Evolutionary conservation across 2,797 vertebrate genomes (phyloP).

Genomic region (Megaceryle alcyon): DNA sequence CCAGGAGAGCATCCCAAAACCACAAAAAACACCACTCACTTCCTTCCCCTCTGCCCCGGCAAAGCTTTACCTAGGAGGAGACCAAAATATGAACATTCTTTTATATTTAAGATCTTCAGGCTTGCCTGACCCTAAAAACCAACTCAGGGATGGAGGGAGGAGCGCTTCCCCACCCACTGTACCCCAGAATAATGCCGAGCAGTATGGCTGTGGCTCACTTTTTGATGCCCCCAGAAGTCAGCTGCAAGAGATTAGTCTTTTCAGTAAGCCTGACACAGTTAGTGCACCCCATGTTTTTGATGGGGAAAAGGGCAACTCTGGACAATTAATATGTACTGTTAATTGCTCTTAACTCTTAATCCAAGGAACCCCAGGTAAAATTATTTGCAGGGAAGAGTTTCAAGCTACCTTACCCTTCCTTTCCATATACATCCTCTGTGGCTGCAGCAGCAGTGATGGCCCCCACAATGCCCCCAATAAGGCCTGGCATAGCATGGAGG

Average conservation of each 20-base stretch:
- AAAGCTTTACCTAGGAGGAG: neutral
- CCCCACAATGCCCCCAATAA: constrained; percentile 90
- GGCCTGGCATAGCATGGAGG: constrained; percentile 90
- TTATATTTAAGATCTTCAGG: neutral
- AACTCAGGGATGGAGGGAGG: neutral
- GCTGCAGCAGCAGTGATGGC: constrained; percentile 90
- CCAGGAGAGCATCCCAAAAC: neutral
- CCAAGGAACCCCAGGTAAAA: neutral
- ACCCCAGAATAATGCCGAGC: neutral
- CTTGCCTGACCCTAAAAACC: neutral
- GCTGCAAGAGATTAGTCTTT: neutral
- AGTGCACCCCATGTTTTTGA: neutral
- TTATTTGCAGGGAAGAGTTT: neutral
- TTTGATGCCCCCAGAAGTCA: neutral
- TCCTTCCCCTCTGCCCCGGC: neutral
- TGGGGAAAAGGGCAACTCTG: neutral
- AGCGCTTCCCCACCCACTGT: neutral
- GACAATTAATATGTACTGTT: neutral
- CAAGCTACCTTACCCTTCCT: constrained; percentile 82
- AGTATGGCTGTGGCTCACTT: neutral
- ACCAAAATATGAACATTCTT: neutral
- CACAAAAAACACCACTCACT: neutral
- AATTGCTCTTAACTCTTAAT: neutral
- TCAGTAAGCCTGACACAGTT: neutral
- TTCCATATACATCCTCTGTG: constrained; percentile 79